Conservation (phyloP, 2,888 invertebrate genomes). For the Tinea semifulvella region DNA sequence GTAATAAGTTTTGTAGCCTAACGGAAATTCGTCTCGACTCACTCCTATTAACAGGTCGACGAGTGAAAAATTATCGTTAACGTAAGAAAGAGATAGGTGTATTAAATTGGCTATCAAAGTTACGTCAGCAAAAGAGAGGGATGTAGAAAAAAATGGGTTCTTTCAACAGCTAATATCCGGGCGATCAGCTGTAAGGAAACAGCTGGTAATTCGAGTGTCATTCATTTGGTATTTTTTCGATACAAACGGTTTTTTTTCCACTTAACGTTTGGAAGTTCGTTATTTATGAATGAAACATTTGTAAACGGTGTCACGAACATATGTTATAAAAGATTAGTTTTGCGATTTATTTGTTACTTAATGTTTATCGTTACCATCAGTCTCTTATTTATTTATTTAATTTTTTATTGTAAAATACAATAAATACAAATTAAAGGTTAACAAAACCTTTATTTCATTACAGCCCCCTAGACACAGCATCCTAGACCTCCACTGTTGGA, state of each 20-base stretch:
- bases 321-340: no score
- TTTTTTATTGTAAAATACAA: no score
- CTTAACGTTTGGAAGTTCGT: slow-evolving; percentile 24
- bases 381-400: no score
- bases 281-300: slow-evolving; percentile 3
- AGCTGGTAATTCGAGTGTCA: slow-evolving; percentile 51
- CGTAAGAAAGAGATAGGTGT: background rate
- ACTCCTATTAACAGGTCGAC: slow-evolving; percentile 35
- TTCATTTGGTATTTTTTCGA: slow-evolving; percentile 33
- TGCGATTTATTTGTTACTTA: no score
- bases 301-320: no score
- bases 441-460: no score
- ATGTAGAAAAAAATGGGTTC: slow-evolving; percentile 30
- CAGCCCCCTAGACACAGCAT: no score
- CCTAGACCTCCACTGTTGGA: no score
- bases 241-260: slow-evolving; percentile 34
- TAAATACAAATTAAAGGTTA: no score
- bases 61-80: slow-evolving; percentile 36
- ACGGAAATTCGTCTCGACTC: slow-evolving; percentile 25
- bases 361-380: no score
- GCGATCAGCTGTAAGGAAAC: slow-evolving; percentile 64
- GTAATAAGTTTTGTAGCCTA: slow-evolving; percentile 16
- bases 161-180: slow-evolving; percentile 61
- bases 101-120: background rate
- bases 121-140: slow-evolving; percentile 31